Evolutionary conservation across 2,113 vertebrate genomes (phyloP).

Genomic region (Amblyopsis rosae): DNA sequence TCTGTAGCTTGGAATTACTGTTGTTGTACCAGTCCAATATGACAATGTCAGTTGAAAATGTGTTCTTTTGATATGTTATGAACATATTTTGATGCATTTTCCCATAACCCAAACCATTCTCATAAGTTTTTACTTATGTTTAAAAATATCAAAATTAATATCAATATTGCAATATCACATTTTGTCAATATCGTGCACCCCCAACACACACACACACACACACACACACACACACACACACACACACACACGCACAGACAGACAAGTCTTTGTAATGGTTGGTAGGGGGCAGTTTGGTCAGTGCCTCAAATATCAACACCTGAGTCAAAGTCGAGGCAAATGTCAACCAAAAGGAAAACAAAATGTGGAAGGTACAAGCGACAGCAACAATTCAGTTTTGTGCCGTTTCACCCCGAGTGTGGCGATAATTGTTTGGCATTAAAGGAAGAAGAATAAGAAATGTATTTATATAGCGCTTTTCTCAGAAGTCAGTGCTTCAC

Average conservation of each 20-base stretch:
- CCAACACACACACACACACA: background rate
- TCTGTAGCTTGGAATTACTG: too few relatives aligned
- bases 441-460: slow-evolving; percentile 15
- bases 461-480: too few relatives aligned
- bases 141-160: too few relatives aligned
- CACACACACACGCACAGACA: background rate
- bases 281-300: slow-evolving; percentile 19
- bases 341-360: slow-evolving; percentile 47
- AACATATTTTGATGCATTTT: too few relatives aligned
- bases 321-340: slow-evolving; percentile 65
- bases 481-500: too few relatives aligned
- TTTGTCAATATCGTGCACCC: too few relatives aligned
- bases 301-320: slow-evolving; percentile 39
- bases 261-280: slow-evolving; percentile 22
- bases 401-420: slow-evolving; percentile 34
- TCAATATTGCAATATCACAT: too few relatives aligned
- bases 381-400: slow-evolving; percentile 12
- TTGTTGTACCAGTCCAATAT: too few relatives aligned
- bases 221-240: background rate
- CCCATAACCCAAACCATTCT: too few relatives aligned
- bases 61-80: too few relatives aligned
- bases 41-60: too few relatives aligned
- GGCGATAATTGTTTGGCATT: slow-evolving; percentile 38
- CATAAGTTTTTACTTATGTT: too few relatives aligned
- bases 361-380: slow-evolving; percentile 19